Percentiles rank a stretch among this genome's conserved stretches.
Evolutionary conservation across 53 echinoderm and acorn worm genomes (phyloP).

Genomic region (Paelopatides confundens): DNA sequence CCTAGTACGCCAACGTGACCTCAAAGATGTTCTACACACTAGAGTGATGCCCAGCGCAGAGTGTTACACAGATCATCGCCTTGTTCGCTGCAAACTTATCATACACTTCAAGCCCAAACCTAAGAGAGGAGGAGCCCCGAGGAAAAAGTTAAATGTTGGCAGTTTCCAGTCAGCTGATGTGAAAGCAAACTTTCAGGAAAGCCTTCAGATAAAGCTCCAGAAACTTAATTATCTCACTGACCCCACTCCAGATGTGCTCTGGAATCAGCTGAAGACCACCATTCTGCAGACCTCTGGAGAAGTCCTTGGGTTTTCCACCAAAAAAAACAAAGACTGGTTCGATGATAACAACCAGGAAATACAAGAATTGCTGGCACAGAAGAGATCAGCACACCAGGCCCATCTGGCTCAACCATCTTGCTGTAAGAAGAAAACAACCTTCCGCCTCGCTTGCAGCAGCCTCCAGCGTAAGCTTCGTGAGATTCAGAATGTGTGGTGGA

Average conservation of each 20-base stretch:
- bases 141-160: constrained; percentile 1
- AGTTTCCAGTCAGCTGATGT: neutral
- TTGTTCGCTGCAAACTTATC: constrained; percentile 1
- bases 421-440: constrained; percentile 46
- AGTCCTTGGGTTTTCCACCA: neutral
- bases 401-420: constrained; percentile 46
- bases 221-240: too few species aligned
- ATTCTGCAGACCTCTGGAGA: constrained; percentile 6
- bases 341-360: constrained; percentile 40
- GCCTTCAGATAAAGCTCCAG: too few species aligned
- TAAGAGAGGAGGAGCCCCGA: too few species aligned
- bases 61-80: constrained; percentile 26
- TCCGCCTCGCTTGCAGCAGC: constrained; percentile 35
- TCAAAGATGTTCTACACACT: constrained; percentile 28
- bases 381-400: constrained; percentile 44
- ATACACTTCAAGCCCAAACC: constrained; percentile 43
- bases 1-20: constrained; percentile 27
- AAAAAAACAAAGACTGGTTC: constrained; percentile 3
- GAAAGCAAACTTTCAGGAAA: too few species aligned
- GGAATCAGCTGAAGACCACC: neutral
- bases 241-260: too few species aligned
- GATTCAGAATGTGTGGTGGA: constrained; percentile 57
- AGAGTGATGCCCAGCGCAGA: constrained; percentile 58
- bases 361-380: constrained; percentile 47
- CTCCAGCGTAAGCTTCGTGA: constrained; percentile 44